Evolutionary conservation across 2,113 vertebrate species (phyloP).

Genomic region (Saguinus midas): DNA sequence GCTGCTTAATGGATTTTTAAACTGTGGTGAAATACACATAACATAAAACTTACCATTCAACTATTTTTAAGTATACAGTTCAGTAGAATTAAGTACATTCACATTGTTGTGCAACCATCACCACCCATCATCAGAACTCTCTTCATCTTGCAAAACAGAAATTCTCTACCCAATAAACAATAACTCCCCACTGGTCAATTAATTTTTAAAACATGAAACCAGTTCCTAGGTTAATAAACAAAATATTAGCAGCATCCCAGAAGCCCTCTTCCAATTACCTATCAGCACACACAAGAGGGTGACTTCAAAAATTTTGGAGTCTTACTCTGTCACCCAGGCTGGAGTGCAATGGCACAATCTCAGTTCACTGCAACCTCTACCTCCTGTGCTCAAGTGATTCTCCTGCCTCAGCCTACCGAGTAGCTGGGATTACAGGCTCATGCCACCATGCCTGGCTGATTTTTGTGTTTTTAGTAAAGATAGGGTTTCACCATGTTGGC

Average conservation of each 20-base stretch:
- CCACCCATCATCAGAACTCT: not conserved
- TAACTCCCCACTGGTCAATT: not conserved
- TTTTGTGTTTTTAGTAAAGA: too few relatives aligned
- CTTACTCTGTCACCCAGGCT: too few relatives aligned
- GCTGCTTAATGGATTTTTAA: not conserved
- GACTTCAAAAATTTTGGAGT: not conserved
- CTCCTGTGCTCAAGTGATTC: too few relatives aligned
- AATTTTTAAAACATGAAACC: slow-evolving; percentile 31
- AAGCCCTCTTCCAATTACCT: not conserved
- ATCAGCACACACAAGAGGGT: not conserved
- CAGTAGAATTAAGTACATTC: not conserved
- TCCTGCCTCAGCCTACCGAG: too few relatives aligned
- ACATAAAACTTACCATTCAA: not conserved
- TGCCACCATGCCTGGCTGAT: too few relatives aligned
- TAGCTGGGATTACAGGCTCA: too few relatives aligned
- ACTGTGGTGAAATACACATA: not conserved
- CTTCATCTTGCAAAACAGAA: not conserved
- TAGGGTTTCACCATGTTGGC: too few relatives aligned
- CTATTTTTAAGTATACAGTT: not conserved
- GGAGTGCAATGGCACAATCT: too few relatives aligned
- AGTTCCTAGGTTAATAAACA: not conserved
- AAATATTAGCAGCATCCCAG: not conserved
- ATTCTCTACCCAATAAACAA: not conserved
- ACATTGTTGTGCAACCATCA: not conserved
- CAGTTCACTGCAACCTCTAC: too few relatives aligned